These are phyloP conservation scores for Sitodiplosis mosellana DNA, from an alignment of 1,140 invertebrate genomes.

Conservation along the genomic window DNA sequence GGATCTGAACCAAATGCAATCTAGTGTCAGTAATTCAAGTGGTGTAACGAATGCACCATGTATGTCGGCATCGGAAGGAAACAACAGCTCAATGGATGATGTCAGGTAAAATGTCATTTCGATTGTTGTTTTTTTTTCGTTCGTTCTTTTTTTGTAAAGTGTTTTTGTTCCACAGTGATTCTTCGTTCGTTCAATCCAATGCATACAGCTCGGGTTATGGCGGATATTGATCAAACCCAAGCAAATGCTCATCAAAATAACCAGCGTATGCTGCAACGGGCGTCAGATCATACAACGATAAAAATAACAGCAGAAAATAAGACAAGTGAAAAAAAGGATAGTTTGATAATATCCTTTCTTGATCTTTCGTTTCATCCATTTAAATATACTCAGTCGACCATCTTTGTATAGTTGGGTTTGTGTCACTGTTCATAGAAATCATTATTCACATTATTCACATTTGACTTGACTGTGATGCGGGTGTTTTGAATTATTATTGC, in stretches of 20 bases:
- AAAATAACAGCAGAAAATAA: slow-evolving; percentile 11
- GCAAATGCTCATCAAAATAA: slow-evolving; percentile 26
- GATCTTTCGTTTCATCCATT: too few species aligned
- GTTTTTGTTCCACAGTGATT: slow-evolving; percentile 22
- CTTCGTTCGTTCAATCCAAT: too few species aligned
- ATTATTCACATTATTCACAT: too few species aligned
- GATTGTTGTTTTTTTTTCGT: slow-evolving; percentile 1
- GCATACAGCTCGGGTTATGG: too few species aligned
- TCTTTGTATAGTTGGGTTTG: too few species aligned
- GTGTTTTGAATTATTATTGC: too few species aligned
- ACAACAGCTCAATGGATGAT: slow-evolving; percentile 14
- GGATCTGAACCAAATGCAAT: slow-evolving; percentile 20
- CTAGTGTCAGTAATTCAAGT: slow-evolving; percentile 10
- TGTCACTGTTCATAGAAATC: too few species aligned
- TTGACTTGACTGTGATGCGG: too few species aligned
- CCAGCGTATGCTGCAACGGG: slow-evolving; percentile 25
- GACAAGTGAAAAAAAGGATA: too few species aligned
- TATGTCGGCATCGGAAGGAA: slow-evolving; percentile 16
- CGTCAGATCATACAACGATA: slow-evolving; percentile 22
- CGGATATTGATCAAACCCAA: slow-evolving; percentile 23
- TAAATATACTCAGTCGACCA: too few species aligned
- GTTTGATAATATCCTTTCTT: too few species aligned
- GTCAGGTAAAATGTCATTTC: slow-evolving; percentile 12
- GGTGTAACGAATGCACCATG: slow-evolving; percentile 5
- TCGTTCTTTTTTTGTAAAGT: slow-evolving; percentile 4